These are phyloP conservation scores for Oxyteleia sp. DNA, from an alignment of 2,888 invertebrate genomes.

Conservation along the genomic window DNA sequence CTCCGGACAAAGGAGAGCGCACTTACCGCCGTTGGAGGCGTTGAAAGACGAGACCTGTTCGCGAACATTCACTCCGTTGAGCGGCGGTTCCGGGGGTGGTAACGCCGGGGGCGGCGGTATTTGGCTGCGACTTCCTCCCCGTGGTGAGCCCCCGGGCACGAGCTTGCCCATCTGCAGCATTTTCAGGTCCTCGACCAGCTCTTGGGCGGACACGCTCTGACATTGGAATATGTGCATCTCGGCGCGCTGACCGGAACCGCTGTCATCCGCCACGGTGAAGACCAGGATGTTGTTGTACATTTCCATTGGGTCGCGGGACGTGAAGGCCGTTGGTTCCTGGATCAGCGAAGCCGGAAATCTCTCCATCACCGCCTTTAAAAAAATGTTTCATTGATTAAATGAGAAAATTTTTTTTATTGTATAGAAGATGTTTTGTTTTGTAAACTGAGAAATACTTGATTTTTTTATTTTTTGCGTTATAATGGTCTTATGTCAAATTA, in stretches of 20 bases:
- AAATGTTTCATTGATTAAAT: too few relatives aligned
- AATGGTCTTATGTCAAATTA: too few relatives aligned
- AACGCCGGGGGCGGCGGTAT: slow-evolving; percentile 90
- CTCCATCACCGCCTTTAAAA: slow-evolving; percentile 96
- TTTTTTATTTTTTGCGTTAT: too few relatives aligned
- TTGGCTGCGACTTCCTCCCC: slow-evolving; percentile 82
- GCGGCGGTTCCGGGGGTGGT: slow-evolving; percentile 89
- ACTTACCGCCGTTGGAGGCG: slow-evolving; percentile 84
- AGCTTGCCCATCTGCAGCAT: slow-evolving; percentile 89
- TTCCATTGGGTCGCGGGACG: slow-evolving; percentile 98
- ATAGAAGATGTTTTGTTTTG: too few relatives aligned
- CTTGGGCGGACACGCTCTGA: slow-evolving; percentile 94
- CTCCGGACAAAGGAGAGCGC: slow-evolving; percentile 1
- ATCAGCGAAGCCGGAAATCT: slow-evolving; percentile 97
- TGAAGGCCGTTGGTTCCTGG: slow-evolving; percentile 98
- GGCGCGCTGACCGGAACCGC: slow-evolving; percentile 90
- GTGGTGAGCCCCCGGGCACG: slow-evolving; percentile 83
- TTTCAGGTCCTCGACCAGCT: slow-evolving; percentile 94
- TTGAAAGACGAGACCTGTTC: slow-evolving; percentile 89
- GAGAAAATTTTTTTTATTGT: too few relatives aligned
- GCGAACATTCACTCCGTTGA: slow-evolving; percentile 88
- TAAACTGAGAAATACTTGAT: too few relatives aligned
- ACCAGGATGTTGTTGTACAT: slow-evolving; percentile 99
- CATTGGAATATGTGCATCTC: slow-evolving; percentile 99
- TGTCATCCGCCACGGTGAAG: slow-evolving; percentile 95